A percentile compares a stretch with the other conserved stretches of the same genome.
Conservation (phyloP, 2,888 invertebrate species). For the Volucella inanis region DNA sequence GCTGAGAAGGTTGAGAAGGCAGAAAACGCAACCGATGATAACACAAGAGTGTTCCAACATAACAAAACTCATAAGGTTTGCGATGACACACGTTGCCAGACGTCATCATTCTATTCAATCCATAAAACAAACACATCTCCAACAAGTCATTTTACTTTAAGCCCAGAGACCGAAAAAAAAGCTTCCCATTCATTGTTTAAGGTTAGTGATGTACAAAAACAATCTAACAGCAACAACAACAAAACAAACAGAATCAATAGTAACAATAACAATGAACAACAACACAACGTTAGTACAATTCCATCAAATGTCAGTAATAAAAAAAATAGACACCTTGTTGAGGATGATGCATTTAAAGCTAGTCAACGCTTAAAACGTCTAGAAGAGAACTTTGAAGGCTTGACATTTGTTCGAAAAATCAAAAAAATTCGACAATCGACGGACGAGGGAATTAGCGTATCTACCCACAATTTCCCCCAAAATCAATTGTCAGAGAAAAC, state of each 20-base stretch:
- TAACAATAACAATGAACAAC: slow-evolving; percentile 68
- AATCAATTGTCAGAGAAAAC: slow-evolving; percentile 60
- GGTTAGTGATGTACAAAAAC: slow-evolving; percentile 77
- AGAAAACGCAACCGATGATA: slow-evolving; percentile 6
- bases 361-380: slow-evolving; percentile 84
- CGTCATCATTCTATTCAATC: slow-evolving; percentile 36
- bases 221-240: slow-evolving; percentile 77
- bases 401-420: slow-evolving; percentile 71
- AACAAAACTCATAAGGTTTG: slow-evolving; percentile 39
- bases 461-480: slow-evolving; percentile 46
- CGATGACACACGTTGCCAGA: slow-evolving; percentile 58
- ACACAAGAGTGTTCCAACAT: slow-evolving; percentile 32
- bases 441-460: neutral
- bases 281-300: slow-evolving; percentile 66
- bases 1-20: slow-evolving; percentile 10
- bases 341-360: slow-evolving; percentile 81
- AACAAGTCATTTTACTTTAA: slow-evolving; percentile 36
- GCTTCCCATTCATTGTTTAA: slow-evolving; percentile 73
- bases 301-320: slow-evolving; percentile 78
- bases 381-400: slow-evolving; percentile 83
- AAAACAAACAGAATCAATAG: slow-evolving; percentile 71
- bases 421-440: slow-evolving; percentile 38
- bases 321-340: slow-evolving; percentile 64
- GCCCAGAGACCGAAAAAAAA: slow-evolving; percentile 55
- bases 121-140: slow-evolving; percentile 33